Evolutionary conservation across 1,140 invertebrate genomes (phyloP).

Genomic region (Pantala flavescens): DNA sequence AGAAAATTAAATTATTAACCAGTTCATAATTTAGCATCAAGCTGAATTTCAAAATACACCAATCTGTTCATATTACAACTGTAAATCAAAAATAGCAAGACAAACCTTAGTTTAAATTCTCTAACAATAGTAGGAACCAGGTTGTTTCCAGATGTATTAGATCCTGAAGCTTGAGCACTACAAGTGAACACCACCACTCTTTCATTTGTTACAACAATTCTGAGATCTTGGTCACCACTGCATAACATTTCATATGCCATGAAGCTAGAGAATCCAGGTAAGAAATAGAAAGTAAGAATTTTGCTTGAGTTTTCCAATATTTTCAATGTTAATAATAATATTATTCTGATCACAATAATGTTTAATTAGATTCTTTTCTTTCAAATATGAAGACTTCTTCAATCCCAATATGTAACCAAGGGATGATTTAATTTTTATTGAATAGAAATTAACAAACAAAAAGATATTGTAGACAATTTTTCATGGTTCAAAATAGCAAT

Average conservation of each 20-base stretch:
- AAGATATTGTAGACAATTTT: too few species aligned
- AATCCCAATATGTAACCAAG: too few species aligned
- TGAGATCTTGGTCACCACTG: constrained; percentile 54
- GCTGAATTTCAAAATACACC: too few species aligned
- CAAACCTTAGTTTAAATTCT: constrained; percentile 51
- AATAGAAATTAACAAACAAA: too few species aligned
- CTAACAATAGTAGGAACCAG: constrained; percentile 46
- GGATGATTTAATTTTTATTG: too few species aligned
- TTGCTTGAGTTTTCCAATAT: background rate
- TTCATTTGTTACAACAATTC: constrained; percentile 64
- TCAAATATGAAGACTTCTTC: too few species aligned
- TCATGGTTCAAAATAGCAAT: too few species aligned
- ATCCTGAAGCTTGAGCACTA: constrained; percentile 36
- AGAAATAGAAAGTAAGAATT: background rate
- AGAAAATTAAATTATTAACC: constrained; percentile 44
- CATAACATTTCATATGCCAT: constrained; percentile 72
- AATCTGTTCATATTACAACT: too few species aligned
- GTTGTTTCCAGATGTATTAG: constrained; percentile 36
- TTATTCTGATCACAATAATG: constrained; percentile 15
- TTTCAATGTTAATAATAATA: background rate
- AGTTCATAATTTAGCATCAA: constrained; percentile 23
- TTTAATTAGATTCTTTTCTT: too few species aligned
- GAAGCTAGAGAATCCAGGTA: constrained; percentile 39
- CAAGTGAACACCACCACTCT: constrained; percentile 64
- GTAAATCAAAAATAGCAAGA: background rate